A percentile compares a stretch with the other conserved stretches of the same genome.
These are phyloP conservation scores for Thelaira solivaga DNA, from an alignment of 2,888 invertebrate genomes.

Conservation along the genomic window DNA sequence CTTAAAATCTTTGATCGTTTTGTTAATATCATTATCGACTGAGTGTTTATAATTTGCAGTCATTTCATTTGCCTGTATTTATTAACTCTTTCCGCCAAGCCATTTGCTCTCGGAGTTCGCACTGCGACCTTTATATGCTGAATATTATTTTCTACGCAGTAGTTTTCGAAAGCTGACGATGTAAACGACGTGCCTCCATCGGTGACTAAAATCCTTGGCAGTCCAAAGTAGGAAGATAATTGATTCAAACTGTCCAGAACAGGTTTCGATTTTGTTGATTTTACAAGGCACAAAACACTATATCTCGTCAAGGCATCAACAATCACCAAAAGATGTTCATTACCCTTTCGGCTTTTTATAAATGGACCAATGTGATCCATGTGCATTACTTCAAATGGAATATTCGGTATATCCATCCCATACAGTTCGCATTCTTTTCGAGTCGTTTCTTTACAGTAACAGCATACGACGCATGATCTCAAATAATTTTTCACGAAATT, in stretches of 20 bases:
- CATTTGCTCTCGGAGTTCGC: constrained; percentile 40
- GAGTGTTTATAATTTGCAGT: no score
- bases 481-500: constrained; percentile 23
- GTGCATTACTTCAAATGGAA: constrained; percentile 27
- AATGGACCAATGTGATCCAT: constrained; percentile 44
- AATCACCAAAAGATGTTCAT: constrained; percentile 45
- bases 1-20: no score
- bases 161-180: constrained; percentile 2
- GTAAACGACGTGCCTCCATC: constrained; percentile 54
- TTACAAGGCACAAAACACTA: constrained; percentile 29
- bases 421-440: constrained; percentile 17
- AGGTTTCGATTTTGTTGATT: constrained; percentile 45
- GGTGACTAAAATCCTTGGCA: constrained; percentile 17
- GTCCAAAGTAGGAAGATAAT: constrained; percentile 40
- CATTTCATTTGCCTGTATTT: no score
- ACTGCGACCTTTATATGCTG: constrained; percentile 44
- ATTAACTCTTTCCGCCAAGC: constrained; percentile 40
- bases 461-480: constrained; percentile 4
- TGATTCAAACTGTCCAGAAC: constrained; percentile 47
- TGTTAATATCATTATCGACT: no score
- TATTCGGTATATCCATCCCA: constrained; percentile 1
- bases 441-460: background rate
- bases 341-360: constrained; percentile 33
- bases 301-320: constrained; percentile 44
- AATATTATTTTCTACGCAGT: constrained; percentile 6